Conservation (phyloP, 1,140 invertebrate genomes). For the Sminthurides bifidus region DNA sequence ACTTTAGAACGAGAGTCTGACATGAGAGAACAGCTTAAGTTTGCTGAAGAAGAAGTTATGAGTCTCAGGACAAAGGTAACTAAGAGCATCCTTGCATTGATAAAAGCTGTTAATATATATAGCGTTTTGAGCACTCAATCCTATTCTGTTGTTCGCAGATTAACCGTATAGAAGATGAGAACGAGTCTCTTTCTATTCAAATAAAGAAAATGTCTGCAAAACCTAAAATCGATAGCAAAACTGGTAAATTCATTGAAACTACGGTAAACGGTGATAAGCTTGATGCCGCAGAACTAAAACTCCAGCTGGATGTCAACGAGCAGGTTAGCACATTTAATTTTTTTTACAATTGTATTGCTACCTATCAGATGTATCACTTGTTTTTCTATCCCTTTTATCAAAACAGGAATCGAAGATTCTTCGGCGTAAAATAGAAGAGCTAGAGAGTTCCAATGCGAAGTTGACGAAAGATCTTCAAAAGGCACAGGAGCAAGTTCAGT, state of each 20-base stretch:
- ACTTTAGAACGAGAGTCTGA: constrained; percentile 84
- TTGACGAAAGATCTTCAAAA: constrained; percentile 62
- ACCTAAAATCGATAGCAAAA: constrained; percentile 61
- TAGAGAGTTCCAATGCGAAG: constrained; percentile 65
- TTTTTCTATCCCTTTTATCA: constrained; percentile 15
- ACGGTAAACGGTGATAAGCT: constrained; percentile 16
- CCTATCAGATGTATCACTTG: neutral
- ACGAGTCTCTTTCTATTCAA: constrained; percentile 80
- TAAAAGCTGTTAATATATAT: neutral
- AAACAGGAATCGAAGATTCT: constrained; percentile 61
- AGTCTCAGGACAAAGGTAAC: constrained; percentile 24
- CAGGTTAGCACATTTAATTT: constrained; percentile 6
- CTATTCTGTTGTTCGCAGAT: constrained; percentile 13
- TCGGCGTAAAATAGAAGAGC: constrained; percentile 66
- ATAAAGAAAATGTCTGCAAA: constrained; percentile 84
- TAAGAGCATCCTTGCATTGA: neutral
- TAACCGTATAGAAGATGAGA: constrained; percentile 74
- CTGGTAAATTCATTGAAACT: constrained; percentile 1
- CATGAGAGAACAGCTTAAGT: constrained; percentile 74
- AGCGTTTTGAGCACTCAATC: neutral
- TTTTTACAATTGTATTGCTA: neutral
- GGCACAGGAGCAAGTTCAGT: constrained; percentile 52
- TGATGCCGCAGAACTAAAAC: constrained; percentile 13
- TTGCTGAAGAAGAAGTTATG: constrained; percentile 72
- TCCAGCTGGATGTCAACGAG: constrained; percentile 24